These are phyloP conservation scores for Asobara japonica DNA, from an alignment of 1,140 invertebrate genomes.

Conservation along the genomic window DNA sequence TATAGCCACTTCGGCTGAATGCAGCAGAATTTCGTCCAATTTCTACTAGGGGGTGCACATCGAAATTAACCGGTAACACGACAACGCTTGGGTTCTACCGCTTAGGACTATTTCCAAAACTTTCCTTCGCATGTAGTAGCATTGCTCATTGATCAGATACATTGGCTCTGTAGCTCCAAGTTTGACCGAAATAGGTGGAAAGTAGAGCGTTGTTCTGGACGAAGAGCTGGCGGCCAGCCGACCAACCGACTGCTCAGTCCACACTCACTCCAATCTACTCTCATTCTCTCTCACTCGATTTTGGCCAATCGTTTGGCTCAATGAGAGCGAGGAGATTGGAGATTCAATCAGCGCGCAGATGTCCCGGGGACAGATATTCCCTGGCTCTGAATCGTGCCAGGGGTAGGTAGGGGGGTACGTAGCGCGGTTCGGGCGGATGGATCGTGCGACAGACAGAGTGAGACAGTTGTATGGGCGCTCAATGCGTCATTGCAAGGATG, in stretches of 20 bases:
- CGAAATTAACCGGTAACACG: not conserved
- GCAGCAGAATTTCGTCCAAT: too few species aligned
- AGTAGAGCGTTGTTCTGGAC: constrained; percentile 20
- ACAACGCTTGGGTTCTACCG: not conserved
- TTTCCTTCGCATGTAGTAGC: not conserved
- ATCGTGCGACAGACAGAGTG: constrained; percentile 33
- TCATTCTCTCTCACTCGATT: constrained; percentile 29
- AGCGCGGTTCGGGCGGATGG: constrained; percentile 21
- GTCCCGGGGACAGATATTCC: constrained; percentile 67
- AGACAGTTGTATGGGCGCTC: constrained; percentile 29
- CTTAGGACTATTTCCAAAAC: not conserved
- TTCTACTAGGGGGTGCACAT: too few species aligned
- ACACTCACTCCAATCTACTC: constrained; percentile 9
- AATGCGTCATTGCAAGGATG: constrained; percentile 34
- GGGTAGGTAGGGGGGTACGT: constrained; percentile 37
- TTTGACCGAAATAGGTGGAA: constrained; percentile 11
- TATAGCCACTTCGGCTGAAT: too few species aligned
- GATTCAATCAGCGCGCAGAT: constrained; percentile 68
- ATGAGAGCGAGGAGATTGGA: constrained; percentile 63
- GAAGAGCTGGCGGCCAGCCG: constrained; percentile 26
- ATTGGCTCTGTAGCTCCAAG: constrained; percentile 8
- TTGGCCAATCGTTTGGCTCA: constrained; percentile 61
- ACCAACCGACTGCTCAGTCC: constrained; percentile 26
- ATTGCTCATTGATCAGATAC: constrained; percentile 5
- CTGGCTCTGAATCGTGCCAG: constrained; percentile 56